Evolutionary conservation across 2,888 invertebrate species (phyloP).

Genomic region (Ecliptopera silaceata): DNA sequence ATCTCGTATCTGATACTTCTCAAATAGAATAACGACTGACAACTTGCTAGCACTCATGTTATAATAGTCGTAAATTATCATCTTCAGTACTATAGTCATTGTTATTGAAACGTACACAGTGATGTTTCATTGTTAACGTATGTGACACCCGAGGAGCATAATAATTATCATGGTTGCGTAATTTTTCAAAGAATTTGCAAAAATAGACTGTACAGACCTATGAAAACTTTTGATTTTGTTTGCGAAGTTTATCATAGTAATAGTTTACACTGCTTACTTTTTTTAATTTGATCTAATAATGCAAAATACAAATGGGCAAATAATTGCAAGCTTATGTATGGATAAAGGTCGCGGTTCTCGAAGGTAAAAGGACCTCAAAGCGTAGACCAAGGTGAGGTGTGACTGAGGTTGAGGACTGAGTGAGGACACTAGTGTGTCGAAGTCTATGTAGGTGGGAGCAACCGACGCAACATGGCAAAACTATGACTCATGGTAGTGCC

Average conservation of each 20-base stretch:
- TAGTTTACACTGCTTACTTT: background rate
- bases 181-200: no score
- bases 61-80: constrained; percentile 22
- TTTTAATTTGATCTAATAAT: constrained; percentile 17
- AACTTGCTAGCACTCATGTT: constrained; percentile 25
- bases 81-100: constrained; percentile 19
- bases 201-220: no score
- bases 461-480: constrained; percentile 34
- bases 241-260: constrained; percentile 39
- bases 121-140: constrained; percentile 50
- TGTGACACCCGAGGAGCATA: constrained; percentile 53
- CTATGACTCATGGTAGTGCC: constrained; percentile 31
- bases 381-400: constrained; percentile 47
- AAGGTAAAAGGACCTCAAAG: constrained; percentile 51
- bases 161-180: constrained; percentile 55
- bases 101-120: constrained; percentile 31
- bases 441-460: constrained; percentile 35
- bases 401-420: constrained; percentile 32
- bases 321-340: constrained; percentile 21
- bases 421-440: constrained; percentile 44
- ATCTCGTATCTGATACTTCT: constrained; percentile 30
- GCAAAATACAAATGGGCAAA: constrained; percentile 18
- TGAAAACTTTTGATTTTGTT: no score
- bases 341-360: constrained; percentile 53
- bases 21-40: constrained; percentile 30